These are phyloP conservation scores for Atta colombica DNA, from an alignment of 1,140 invertebrate genomes.

Conservation along the genomic window DNA sequence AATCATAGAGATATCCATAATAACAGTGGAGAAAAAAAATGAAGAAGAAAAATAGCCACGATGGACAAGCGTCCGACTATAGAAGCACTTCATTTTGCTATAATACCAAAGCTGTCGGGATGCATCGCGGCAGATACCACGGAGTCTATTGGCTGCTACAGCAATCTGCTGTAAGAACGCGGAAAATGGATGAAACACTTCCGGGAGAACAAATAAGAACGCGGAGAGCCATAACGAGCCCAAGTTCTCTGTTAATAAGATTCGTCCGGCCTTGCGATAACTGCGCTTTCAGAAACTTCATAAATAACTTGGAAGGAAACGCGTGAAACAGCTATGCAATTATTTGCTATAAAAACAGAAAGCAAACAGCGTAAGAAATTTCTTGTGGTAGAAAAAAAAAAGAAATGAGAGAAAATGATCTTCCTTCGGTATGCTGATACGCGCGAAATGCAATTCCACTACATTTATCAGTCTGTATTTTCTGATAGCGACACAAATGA, in stretches of 20 bases:
- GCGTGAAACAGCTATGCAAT: conserved; percentile 25
- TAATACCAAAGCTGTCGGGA: neutral
- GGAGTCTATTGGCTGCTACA: conserved; percentile 24
- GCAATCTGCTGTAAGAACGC: conserved; percentile 49
- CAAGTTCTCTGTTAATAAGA: conserved; percentile 71
- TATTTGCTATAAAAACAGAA: conserved; percentile 35
- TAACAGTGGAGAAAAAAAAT: neutral
- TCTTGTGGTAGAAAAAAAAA: neutral
- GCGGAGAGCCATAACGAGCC: conserved; percentile 46
- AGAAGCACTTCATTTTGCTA: conserved; percentile 38
- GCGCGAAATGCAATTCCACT: neutral
- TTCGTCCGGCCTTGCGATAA: conserved; percentile 51
- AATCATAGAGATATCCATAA: conserved; percentile 10
- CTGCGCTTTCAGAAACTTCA: conserved; percentile 29
- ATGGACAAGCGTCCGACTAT: conserved; percentile 32
- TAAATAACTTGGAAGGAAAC: conserved; percentile 45
- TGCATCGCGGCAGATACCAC: conserved; percentile 27
- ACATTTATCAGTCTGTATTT: conserved; percentile 20
- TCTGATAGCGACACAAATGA: neutral
- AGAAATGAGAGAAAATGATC: neutral
- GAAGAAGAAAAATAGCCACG: conserved; percentile 30
- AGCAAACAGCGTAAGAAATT: conserved; percentile 6
- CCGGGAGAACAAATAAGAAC: conserved; percentile 67
- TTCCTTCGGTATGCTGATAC: neutral
- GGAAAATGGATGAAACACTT: conserved; percentile 61